phyloP scores from a whole-genome alignment of 2,797 vertebrate species.

The Meriones psammophilus region DNA sequence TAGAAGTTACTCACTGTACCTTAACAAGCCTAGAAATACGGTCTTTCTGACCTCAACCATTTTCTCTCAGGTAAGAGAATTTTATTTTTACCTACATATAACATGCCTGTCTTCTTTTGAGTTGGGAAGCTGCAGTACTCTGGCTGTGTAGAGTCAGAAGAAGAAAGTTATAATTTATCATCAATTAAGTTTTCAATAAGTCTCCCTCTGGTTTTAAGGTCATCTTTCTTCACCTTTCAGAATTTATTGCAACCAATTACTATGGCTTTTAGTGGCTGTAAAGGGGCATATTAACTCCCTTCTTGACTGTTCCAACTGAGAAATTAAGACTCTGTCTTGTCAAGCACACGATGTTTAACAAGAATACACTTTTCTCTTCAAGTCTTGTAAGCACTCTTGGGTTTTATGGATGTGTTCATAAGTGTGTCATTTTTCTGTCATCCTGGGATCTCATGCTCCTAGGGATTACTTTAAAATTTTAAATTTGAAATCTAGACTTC shows the following conservation, averaged over 20 bases:
- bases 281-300: conserved; percentile 9
- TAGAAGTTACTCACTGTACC: background rate
- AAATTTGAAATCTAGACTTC: background rate
- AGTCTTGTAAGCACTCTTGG: background rate
- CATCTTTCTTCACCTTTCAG: conserved; percentile 53
- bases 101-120: background rate
- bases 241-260: conserved; percentile 52
- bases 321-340: conserved; percentile 36
- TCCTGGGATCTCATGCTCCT: background rate
- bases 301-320: conserved; percentile 5
- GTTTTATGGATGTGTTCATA: background rate
- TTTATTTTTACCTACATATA: background rate
- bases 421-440: background rate
- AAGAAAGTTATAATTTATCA: conserved; percentile 50
- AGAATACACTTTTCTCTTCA: conserved; percentile 17
- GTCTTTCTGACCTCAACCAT: background rate
- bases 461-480: conserved; percentile 24
- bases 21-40: background rate
- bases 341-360: background rate
- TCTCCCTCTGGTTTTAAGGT: conserved; percentile 46
- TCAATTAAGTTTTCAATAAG: conserved; percentile 58
- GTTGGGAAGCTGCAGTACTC: background rate
- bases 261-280: background rate
- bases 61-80: background rate
- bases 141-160: background rate